Conservation (phyloP, 2,888 invertebrate species). For the Pseudoips prasinana region DNA sequence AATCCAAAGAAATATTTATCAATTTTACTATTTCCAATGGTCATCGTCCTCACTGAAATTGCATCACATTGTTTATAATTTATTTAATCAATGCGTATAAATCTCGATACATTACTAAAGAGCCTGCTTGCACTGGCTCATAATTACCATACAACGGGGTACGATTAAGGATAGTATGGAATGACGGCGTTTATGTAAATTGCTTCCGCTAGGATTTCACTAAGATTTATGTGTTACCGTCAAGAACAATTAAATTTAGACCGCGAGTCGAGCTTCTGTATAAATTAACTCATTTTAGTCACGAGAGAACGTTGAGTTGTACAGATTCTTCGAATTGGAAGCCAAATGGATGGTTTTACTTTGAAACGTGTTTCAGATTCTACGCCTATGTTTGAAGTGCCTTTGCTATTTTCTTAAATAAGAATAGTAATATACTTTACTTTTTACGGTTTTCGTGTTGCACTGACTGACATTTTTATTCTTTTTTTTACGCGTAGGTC, state of each 20-base stretch:
- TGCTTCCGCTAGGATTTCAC: slow-evolving; percentile 70
- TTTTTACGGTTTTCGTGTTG: no score
- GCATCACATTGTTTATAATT: slow-evolving; percentile 8
- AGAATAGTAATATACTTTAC: no score
- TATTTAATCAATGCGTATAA: slow-evolving; percentile 8
- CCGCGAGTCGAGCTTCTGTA: slow-evolving; percentile 58
- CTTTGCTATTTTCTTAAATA: no score
- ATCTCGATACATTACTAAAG: slow-evolving; percentile 17
- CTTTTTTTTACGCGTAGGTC: no score
- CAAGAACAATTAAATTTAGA: slow-evolving; percentile 77
- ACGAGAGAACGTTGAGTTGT: slow-evolving; percentile 23
- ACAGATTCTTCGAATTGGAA: slow-evolving; percentile 15
- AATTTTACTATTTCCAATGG: background rate
- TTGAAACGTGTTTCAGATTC: background rate
- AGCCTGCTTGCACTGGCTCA: slow-evolving; percentile 24
- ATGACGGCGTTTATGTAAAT: slow-evolving; percentile 73
- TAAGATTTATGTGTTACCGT: slow-evolving; percentile 69
- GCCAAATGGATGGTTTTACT: background rate
- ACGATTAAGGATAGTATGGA: slow-evolving; percentile 57
- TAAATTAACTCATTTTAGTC: slow-evolving; percentile 62
- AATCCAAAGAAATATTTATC: no score
- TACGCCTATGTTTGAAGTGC: no score
- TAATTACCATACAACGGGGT: slow-evolving; percentile 41
- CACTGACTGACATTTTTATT: no score
- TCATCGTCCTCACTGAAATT: slow-evolving; percentile 4